Base-by-base conservation (phyloP, 2,888 invertebrate genomes). In the Cerastis leucographa region DNA sequence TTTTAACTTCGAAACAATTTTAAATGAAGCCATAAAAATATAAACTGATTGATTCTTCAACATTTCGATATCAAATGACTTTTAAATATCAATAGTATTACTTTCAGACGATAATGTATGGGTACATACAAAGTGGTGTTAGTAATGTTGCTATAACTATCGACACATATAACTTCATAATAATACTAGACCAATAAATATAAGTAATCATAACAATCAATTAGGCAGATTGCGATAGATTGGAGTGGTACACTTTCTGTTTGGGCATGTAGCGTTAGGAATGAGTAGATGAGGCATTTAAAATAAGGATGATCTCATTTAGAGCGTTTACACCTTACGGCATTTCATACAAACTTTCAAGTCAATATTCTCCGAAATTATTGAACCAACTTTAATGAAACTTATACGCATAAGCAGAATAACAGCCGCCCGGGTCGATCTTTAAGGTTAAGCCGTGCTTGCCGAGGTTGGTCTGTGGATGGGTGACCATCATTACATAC, bases 131-230 rank as follows among this genome's bases (percentile, higher is more conserved):
- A 76, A 78, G 76, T 76, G 81, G 76, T 78, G 80, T 85, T 81
- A 71, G 77, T 84, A 78, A 74, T 79, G 78, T 78, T 83, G 67
- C 81, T 62, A 79, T 84, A 81, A 79, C 84, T 40, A 82, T 84
- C 59, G 62, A 80, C 76, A 79, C 77, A 42, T 82, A 85, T 81
- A 81, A 75, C 79, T 69, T 76, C 76, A 59, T 81, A 81, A n/a
- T 89, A 89, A 91, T 90, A 85, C 84, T 88, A 88, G 90, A 88
- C 88, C 90, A 92, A 94, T 94, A 93, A 92, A 94, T 92, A 91
- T 91, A 89, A 78, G 85, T 93, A 93, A 94, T 94, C 93, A 94
- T 89, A 93, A 94, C 93, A 94, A 94, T 94, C 94, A 94, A 94
- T 94, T 94, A 94, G 90, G 89, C 84, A 91, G 91, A 94, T 93